phyloP scores from a whole-genome alignment of 53 echinoderm and acorn worm species.

The Henricia sp. region DNA sequence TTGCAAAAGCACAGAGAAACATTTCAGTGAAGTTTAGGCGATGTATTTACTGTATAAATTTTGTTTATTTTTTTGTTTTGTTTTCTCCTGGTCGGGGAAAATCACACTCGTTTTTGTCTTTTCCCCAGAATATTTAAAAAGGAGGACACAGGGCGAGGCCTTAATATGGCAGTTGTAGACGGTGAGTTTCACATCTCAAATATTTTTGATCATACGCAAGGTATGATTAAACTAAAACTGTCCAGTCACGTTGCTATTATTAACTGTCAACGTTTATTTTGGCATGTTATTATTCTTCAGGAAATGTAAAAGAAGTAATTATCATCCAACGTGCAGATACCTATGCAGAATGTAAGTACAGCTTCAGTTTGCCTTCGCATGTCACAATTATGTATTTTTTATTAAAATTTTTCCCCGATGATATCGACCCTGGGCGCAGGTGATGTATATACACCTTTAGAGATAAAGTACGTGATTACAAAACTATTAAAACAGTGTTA shows the following conservation, averaged over 20 bases:
- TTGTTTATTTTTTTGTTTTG: no score
- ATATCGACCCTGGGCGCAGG: no score
- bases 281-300: not conserved
- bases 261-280: not conserved
- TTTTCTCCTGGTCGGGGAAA: no score
- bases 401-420: not conserved
- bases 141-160: constrained; percentile 38
- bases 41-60: constrained; percentile 66
- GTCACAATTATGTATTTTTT: not conserved
- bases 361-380: not conserved
- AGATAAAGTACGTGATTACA: no score
- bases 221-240: no score
- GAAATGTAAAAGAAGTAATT: constrained; percentile 43
- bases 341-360: constrained; percentile 30
- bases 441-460: no score
- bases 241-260: no score
- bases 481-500: no score
- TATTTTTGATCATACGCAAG: no score
- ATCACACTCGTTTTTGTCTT: no score
- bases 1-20: not conserved
- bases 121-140: constrained; percentile 36
- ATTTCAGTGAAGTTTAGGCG: no score
- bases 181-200: no score
- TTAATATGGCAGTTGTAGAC: constrained; percentile 44
- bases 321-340: constrained; percentile 18